These are phyloP conservation scores for Crenichthys baileyi DNA, from an alignment of 2,797 vertebrate genomes.

Conservation along the genomic window DNA sequence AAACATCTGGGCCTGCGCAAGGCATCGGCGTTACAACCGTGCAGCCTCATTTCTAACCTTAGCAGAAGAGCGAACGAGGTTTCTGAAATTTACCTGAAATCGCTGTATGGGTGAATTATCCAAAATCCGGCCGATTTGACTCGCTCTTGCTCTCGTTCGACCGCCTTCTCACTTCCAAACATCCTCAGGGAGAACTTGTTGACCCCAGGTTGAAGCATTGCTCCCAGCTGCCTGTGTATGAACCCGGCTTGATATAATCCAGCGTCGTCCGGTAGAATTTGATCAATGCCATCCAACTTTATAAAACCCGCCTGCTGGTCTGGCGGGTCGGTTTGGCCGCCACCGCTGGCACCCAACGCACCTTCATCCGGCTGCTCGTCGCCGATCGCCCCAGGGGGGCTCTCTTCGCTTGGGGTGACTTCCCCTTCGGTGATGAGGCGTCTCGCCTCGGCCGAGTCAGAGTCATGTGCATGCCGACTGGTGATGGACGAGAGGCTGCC, in stretches of 20 bases:
- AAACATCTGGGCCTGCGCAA: slow-evolving; percentile 43
- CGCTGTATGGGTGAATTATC: slow-evolving; percentile 99
- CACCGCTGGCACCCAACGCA: slow-evolving; percentile 73
- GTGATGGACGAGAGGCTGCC: slow-evolving; percentile 95
- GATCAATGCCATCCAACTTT: slow-evolving; percentile 92
- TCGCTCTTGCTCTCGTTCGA: slow-evolving; percentile 96
- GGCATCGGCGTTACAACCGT: slow-evolving; percentile 10
- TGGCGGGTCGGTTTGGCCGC: slow-evolving; percentile 73
- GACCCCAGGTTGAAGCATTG: slow-evolving; percentile 98
- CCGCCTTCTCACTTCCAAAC: slow-evolving; percentile 99
- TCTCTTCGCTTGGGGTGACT: slow-evolving; percentile 85
- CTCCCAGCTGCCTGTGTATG: slow-evolving; percentile 97
- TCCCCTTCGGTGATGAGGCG: slow-evolving; percentile 89
- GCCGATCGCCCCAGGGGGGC: slow-evolving; percentile 81
- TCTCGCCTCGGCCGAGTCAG: slow-evolving; percentile 88
- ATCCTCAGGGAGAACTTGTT: slow-evolving; percentile 99
- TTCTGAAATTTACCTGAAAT: slow-evolving; percentile 93
- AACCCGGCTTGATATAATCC: slow-evolving; percentile 92
- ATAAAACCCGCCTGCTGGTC: slow-evolving; percentile 85
- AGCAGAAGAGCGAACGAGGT: slow-evolving; percentile 1
- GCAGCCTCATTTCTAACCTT: slow-evolving; percentile 17
- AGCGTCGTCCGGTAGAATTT: slow-evolving; percentile 92
- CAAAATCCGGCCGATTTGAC: slow-evolving; percentile 98
- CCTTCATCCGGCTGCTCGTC: slow-evolving; percentile 73
- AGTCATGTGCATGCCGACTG: slow-evolving; percentile 90